These are phyloP conservation scores for Philhelius pedissequus DNA, from an alignment of 2,888 invertebrate species.

Conservation along the genomic window DNA sequence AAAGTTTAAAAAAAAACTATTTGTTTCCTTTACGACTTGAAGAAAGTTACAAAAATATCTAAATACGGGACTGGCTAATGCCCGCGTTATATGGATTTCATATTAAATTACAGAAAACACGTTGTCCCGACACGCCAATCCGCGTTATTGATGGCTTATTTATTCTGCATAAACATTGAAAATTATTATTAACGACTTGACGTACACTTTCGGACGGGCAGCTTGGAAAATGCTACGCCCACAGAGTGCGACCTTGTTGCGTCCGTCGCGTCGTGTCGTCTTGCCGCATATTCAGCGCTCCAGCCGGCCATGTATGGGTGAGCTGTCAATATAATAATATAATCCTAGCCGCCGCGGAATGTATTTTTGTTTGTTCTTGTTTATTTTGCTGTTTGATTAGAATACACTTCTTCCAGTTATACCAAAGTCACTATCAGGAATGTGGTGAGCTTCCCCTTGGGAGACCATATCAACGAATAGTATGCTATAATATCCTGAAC, in stretches of 20 bases:
- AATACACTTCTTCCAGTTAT: conserved; percentile 18
- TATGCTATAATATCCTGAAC: too few relatives aligned
- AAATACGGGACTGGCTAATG: background rate
- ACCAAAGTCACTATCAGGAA: background rate
- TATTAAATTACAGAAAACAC: conserved; percentile 71
- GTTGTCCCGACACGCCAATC: conserved; percentile 72
- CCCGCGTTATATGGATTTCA: conserved; percentile 68
- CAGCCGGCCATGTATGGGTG: conserved; percentile 50
- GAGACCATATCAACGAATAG: conserved; percentile 21
- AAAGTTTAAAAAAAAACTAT: background rate
- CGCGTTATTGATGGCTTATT: conserved; percentile 72
- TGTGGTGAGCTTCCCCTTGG: background rate
- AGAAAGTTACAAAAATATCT: too few relatives aligned
- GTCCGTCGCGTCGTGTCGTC: conserved; percentile 15
- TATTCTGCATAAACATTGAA: conserved; percentile 72
- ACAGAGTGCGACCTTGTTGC: conserved; percentile 70
- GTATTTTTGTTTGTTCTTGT: background rate
- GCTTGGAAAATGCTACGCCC: conserved; percentile 69
- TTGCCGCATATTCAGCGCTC: conserved; percentile 20
- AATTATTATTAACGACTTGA: conserved; percentile 71
- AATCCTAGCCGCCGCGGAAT: conserved; percentile 24
- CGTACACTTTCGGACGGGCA: conserved; percentile 56
- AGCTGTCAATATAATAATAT: conserved; percentile 50
- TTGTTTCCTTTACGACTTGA: too few relatives aligned
- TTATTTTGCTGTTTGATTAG: conserved; percentile 37